A percentile compares a stretch with the other conserved stretches of the same genome.
These are phyloP conservation scores for Cosmopolites sordidus DNA, from an alignment of 2,888 invertebrate genomes.

Conservation along the genomic window DNA sequence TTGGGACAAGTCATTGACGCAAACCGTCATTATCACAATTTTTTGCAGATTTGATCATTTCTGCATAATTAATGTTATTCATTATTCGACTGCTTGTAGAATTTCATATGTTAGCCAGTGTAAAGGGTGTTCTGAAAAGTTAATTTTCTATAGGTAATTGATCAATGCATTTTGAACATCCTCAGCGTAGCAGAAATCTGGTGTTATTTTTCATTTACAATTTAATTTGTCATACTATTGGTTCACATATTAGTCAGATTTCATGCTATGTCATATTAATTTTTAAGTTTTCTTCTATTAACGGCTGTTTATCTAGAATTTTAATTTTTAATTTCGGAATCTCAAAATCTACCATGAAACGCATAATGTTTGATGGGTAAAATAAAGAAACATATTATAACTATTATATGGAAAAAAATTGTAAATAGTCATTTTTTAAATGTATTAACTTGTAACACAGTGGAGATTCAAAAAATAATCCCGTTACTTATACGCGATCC, in stretches of 20 bases:
- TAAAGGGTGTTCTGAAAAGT: conserved; percentile 5
- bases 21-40: too few species aligned
- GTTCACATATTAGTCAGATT: conserved; percentile 1
- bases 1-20: too few species aligned
- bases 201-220: too few species aligned
- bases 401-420: conserved; percentile 14
- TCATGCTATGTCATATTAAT: conserved; percentile 9
- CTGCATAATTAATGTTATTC: conserved; percentile 17
- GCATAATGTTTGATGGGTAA: conserved; percentile 13
- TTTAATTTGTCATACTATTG: too few species aligned
- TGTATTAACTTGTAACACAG: conserved; percentile 15
- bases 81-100: conserved; percentile 27
- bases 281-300: conserved; percentile 12
- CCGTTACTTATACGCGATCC: not conserved
- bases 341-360: conserved; percentile 15
- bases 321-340: conserved; percentile 17
- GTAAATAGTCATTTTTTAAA: conserved; percentile 17
- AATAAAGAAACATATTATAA: conserved; percentile 17
- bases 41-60: too few species aligned
- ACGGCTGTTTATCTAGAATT: conserved; percentile 13
- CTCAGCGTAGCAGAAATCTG: conserved; percentile 6
- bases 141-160: too few species aligned
- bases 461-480: conserved; percentile 13
- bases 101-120: conserved; percentile 13
- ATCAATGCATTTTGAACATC: too few species aligned